These are phyloP conservation scores for Electrophaes corylata DNA, from an alignment of 2,888 invertebrate genomes.

Conservation along the genomic window DNA sequence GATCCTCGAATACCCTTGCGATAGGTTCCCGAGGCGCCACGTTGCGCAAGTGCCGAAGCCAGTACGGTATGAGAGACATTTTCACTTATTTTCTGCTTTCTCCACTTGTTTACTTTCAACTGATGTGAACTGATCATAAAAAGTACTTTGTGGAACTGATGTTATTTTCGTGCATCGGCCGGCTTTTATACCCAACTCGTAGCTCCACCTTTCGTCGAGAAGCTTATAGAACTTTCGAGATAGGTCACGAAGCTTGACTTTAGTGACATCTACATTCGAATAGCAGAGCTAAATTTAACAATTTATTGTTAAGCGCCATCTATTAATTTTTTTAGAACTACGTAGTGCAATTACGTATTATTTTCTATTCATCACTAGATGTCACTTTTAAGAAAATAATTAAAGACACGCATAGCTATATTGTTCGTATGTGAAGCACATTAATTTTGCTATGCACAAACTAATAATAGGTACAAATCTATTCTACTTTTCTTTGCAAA, in stretches of 20 bases:
- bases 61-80: constrained; percentile 77
- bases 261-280: constrained; percentile 53
- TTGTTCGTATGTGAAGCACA: too few relatives aligned
- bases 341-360: neutral
- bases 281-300: constrained; percentile 30
- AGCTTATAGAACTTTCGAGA: constrained; percentile 52
- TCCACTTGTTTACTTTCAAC: constrained; percentile 35
- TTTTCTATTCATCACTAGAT: constrained; percentile 13
- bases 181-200: constrained; percentile 58
- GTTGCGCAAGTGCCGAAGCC: constrained; percentile 74
- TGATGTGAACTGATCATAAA: too few relatives aligned
- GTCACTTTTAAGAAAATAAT: neutral
- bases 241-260: constrained; percentile 1
- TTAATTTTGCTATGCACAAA: too few relatives aligned
- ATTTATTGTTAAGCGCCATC: neutral
- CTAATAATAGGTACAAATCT: too few relatives aligned
- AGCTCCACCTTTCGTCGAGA: constrained; percentile 64
- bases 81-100: constrained; percentile 13
- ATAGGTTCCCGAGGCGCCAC: constrained; percentile 66
- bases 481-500: too few relatives aligned
- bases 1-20: constrained; percentile 64
- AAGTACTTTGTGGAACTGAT: too few relatives aligned
- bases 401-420: neutral
- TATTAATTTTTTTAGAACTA: neutral
- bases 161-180: constrained; percentile 31